Evolutionary conservation across 2,113 vertebrate species (phyloP).

Genomic region (Alectura lathami): DNA sequence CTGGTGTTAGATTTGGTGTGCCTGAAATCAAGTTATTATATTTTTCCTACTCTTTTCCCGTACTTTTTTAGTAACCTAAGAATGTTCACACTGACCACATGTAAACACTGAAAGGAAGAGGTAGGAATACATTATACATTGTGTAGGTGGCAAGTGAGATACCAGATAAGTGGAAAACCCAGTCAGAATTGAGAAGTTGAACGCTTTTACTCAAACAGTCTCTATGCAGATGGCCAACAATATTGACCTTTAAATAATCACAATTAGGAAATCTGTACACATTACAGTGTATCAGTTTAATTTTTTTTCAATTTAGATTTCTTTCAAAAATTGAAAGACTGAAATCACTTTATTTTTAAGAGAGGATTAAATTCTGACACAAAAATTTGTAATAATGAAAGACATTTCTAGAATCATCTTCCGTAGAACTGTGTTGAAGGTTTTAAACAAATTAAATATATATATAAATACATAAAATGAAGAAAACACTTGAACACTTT

Average conservation of each 20-base stretch:
- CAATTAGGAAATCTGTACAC: not conserved
- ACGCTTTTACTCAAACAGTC: not conserved
- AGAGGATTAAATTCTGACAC: not conserved
- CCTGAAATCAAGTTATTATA: not conserved
- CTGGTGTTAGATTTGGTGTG: not conserved
- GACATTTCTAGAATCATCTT: not conserved
- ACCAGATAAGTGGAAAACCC: not conserved
- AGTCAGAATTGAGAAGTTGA: not conserved
- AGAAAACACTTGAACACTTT: rapidly evolving
- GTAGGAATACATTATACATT: not conserved
- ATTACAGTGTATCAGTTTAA: not conserved
- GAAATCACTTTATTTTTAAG: not conserved
- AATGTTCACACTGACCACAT: not conserved
- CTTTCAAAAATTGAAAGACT: not conserved
- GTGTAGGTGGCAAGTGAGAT: not conserved
- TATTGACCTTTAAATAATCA: not conserved
- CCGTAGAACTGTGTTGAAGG: not conserved
- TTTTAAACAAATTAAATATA: not conserved
- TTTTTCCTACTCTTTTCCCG: not conserved
- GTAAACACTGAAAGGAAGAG: not conserved
- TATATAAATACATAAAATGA: rapidly evolving
- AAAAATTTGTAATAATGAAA: not conserved
- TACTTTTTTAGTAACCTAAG: not conserved
- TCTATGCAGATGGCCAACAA: not conserved
- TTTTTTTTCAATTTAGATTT: not conserved